These are phyloP conservation scores for Drosophila funebris DNA, from an alignment of 1,140 invertebrate species.

Conservation along the genomic window DNA sequence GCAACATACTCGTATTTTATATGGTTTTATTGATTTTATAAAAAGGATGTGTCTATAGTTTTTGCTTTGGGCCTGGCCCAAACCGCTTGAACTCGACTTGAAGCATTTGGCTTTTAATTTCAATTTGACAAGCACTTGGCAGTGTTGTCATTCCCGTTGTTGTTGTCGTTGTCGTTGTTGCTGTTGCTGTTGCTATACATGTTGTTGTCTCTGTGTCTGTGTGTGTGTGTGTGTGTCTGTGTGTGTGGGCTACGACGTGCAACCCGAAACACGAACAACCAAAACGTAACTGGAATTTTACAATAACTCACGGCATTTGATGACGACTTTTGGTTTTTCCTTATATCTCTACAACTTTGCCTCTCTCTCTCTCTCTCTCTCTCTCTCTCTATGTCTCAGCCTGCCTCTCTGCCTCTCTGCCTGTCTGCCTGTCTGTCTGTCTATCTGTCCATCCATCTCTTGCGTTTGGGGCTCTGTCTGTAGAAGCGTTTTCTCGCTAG, in stretches of 20 bases:
- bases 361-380: background rate
- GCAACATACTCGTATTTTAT: conserved; percentile 59
- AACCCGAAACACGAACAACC: conserved; percentile 15
- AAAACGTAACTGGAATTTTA: conserved; percentile 59
- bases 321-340: conserved; percentile 55
- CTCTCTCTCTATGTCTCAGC: background rate
- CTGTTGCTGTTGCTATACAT: background rate
- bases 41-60: conserved; percentile 59
- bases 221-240: conserved; percentile 1
- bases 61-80: conserved; percentile 15
- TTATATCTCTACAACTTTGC: conserved; percentile 22
- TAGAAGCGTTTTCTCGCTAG: conserved; percentile 35
- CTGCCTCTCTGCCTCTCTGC: background rate
- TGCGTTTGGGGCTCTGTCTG: background rate
- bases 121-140: conserved; percentile 79
- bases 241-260: conserved; percentile 8
- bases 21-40: conserved; percentile 76
- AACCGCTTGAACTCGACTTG: conserved; percentile 45
- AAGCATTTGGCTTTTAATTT: conserved; percentile 78
- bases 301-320: conserved; percentile 77
- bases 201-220: background rate
- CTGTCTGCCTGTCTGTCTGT: background rate
- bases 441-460: background rate
- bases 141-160: conserved; percentile 39
- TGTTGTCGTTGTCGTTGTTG: background rate